Percentiles rank a stretch among this genome's conserved stretches.
Conservation (phyloP, 2,113 vertebrate species). For the Clarias magur region DNA sequence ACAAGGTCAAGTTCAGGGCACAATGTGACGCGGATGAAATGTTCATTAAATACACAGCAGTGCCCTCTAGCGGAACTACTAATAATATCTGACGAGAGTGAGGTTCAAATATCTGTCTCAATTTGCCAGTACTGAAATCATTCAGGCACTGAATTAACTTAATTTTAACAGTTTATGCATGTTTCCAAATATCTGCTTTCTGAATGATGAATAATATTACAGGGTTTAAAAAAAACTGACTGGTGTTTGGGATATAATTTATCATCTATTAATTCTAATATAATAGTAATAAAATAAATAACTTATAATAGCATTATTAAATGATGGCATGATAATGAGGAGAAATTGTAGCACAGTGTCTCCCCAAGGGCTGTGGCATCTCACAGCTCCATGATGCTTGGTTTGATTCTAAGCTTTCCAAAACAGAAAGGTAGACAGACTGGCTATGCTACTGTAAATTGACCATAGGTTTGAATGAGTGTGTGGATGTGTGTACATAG, state of each 20-base stretch:
- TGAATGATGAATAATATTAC: background rate
- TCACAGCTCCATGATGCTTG: background rate
- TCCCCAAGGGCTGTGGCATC: background rate
- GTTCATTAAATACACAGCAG: constrained; percentile 51
- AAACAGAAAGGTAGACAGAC: too few relatives aligned
- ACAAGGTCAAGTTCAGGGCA: constrained; percentile 76
- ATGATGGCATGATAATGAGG: background rate
- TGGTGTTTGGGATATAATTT: background rate
- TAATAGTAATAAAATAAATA: background rate
- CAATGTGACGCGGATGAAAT: constrained; percentile 47
- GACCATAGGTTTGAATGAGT: background rate
- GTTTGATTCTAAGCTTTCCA: background rate
- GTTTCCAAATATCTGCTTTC: background rate
- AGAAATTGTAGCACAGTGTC: background rate
- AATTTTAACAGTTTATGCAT: background rate
- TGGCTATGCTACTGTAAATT: too few relatives aligned
- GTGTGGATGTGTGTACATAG: background rate
- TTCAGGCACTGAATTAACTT: background rate
- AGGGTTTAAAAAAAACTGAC: background rate
- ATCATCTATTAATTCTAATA: background rate
- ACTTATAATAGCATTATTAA: background rate
- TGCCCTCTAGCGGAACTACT: constrained; percentile 65
- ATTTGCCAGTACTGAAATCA: background rate
- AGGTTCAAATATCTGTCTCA: background rate
- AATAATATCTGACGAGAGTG: background rate